Evolutionary conservation across 2,888 invertebrate species (phyloP), one percentile per base, ranked within the genome.

Genomic region (Ctena decussata): DNA sequence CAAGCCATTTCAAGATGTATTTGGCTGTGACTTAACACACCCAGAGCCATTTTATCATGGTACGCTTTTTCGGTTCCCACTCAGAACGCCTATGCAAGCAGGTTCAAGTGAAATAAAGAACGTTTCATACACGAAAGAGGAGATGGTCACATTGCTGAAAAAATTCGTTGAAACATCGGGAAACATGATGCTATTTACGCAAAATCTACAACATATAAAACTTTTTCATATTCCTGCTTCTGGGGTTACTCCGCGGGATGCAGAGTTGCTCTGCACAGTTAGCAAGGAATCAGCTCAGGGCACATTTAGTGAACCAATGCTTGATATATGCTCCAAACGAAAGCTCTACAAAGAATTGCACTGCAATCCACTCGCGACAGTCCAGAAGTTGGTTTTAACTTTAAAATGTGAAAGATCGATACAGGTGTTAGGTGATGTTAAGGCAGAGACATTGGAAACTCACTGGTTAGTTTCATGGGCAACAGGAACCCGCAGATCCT

Each of bases 51-150:
- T 41, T 18, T 92, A 86, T 79, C 49, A 89, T n/a, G 95, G 93
- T 3, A 95, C 95, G 0, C 88, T 95, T 37, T 94, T 95, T 78
- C 83, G 95, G 32, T 90, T 95, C n/a, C 95, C 95, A 8, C 86
- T 95, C n/a, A 76, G 95, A 77, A 94, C 91, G 35, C 77, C 75
- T 37, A 72, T 80, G 21, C 93, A 94, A 78, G 94, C 94, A 8
- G 73, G 73, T 12, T 57, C 72, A n/a, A 95, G 95, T 84, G 91
- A 93, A 65, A 94, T 95, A 35, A 93, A 92, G 74, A 80, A 87
- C n/a, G 70, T 87, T 12, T 77, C 85, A 60, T 95, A 95, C 78
- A 81, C 91, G 41, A 41, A 84, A 27, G 46, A 84, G 0, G 93
- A 95, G 71, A 89, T 94, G 82, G 87, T 81, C 35, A 70, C 84